phyloP scores from a whole-genome alignment of 2,888 invertebrate species.

The Perizoma affinitatum region DNA sequence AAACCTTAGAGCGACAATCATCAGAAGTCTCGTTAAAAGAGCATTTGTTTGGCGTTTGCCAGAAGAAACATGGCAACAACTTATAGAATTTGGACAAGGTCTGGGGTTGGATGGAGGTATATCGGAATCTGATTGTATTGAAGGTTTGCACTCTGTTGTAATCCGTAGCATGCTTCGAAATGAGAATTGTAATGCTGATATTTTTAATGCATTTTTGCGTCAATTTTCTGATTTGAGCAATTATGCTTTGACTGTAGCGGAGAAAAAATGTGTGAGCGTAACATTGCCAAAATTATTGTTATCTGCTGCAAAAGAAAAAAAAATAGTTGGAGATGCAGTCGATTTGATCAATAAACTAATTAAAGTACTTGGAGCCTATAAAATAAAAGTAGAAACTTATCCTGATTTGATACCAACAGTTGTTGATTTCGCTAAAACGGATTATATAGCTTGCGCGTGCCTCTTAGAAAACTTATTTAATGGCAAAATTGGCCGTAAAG shows the following conservation, averaged over 20 bases:
- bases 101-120: conserved; percentile 61
- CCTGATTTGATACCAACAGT: conserved; percentile 45
- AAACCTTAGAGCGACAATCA: conserved; percentile 58
- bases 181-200: conserved; percentile 32
- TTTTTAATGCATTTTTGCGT: conserved; percentile 49
- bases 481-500: conserved; percentile 51
- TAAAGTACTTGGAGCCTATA: conserved; percentile 48
- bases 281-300: conserved; percentile 45
- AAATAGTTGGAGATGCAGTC: conserved; percentile 28
- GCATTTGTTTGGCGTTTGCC: conserved; percentile 62
- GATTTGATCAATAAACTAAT: conserved; percentile 44
- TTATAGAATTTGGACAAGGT: conserved; percentile 56
- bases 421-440: conserved; percentile 38
- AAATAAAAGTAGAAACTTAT: conserved; percentile 41
- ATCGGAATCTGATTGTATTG: conserved; percentile 52
- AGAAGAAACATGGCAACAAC: conserved; percentile 50
- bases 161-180: conserved; percentile 52
- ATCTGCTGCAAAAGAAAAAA: conserved; percentile 35
- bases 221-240: conserved; percentile 54
- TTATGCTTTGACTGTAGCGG: conserved; percentile 51
- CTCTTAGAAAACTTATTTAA: conserved; percentile 51
- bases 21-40: conserved; percentile 65
- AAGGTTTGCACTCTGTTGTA: conserved; percentile 64
- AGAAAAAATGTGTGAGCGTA: conserved; percentile 43
- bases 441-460: conserved; percentile 34